Percentiles rank a stretch among this genome's conserved stretches.
Conservation (phyloP, 2,113 vertebrate species). For the Columba livia region DNA sequence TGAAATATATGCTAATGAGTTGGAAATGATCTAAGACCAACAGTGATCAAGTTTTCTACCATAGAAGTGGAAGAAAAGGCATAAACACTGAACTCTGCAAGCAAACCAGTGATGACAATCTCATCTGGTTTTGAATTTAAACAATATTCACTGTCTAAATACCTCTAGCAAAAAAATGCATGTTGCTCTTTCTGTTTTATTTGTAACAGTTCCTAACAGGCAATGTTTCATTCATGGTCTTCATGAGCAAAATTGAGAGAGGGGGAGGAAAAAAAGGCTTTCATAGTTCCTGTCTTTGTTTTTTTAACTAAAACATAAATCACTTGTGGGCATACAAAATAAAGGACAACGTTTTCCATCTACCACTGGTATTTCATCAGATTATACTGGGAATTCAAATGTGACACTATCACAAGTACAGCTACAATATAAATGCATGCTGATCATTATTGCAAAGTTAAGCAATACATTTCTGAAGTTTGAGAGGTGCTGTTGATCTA, state of each 20-base stretch:
- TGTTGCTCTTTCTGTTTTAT: not conserved
- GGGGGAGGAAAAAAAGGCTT: accelerated
- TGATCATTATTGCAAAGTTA: not conserved
- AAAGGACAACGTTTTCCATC: not conserved
- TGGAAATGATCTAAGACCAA: not conserved
- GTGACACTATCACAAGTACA: not conserved
- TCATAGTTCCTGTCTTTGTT: not conserved
- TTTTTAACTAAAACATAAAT: not conserved
- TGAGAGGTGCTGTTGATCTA: not conserved
- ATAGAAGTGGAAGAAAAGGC: not conserved
- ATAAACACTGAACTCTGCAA: not conserved
- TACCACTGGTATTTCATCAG: not conserved
- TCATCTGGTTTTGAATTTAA: not conserved
- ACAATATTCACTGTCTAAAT: not conserved
- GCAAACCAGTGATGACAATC: not conserved
- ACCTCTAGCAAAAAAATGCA: not conserved
- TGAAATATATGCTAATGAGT: not conserved
- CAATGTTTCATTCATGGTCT: not conserved
- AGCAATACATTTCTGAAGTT: not conserved
- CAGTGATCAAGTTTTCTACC: not conserved
- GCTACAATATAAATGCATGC: not conserved
- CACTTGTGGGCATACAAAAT: not conserved
- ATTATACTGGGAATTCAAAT: not conserved
- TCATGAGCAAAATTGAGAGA: not conserved
- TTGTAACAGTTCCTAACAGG: not conserved